These are phyloP conservation scores for Peromyscus nudipes DNA, from an alignment of 2,797 vertebrate species.

Conservation along the genomic window DNA sequence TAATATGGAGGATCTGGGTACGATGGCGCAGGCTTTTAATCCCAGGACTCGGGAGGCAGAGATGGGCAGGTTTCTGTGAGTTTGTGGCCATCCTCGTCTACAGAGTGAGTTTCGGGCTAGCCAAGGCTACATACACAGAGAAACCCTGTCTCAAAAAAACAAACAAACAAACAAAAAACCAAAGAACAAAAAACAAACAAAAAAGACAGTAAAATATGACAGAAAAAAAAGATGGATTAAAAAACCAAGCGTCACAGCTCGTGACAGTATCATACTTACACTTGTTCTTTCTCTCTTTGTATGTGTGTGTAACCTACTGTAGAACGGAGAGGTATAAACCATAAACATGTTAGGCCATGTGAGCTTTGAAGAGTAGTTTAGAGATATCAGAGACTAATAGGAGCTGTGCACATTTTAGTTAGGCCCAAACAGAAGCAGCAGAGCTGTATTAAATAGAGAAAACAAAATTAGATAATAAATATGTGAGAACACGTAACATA, in stretches of 20 bases:
- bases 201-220: neutral
- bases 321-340: neutral
- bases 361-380: neutral
- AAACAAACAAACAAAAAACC: too few relatives aligned
- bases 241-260: neutral
- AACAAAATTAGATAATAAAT: neutral
- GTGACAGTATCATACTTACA: neutral
- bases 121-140: too few relatives aligned
- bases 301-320: neutral
- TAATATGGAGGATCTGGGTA: neutral
- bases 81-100: too few relatives aligned
- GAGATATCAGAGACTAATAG: neutral
- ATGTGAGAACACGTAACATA: neutral
- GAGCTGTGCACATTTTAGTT: slow-evolving; percentile 12
- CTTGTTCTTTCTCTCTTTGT: neutral
- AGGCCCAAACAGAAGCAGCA: neutral
- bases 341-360: neutral
- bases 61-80: too few relatives aligned
- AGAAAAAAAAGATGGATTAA: neutral
- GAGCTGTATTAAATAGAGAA: neutral
- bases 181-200: neutral
- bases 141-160: too few relatives aligned
- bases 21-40: too few relatives aligned
- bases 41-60: too few relatives aligned
- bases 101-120: too few relatives aligned